Evolutionary conservation across 2,113 vertebrate genomes (phyloP), one percentile per base, ranked within the genome.

Genomic region (Motacilla alba): DNA sequence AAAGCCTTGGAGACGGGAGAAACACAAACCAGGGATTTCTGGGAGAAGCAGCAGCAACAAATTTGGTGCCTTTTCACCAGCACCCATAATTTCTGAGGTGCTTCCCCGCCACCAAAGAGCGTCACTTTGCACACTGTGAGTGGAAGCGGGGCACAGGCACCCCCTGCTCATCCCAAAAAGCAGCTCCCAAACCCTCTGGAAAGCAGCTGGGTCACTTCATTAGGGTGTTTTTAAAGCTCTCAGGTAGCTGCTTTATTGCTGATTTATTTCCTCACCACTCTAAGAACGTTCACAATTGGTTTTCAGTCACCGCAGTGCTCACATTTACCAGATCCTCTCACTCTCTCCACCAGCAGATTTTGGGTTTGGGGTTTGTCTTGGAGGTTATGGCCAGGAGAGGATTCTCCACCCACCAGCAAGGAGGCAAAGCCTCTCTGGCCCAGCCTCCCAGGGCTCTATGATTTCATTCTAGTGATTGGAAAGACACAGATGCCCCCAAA

Each of bases 1-100:
- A 39, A 55, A 60, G 2, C 28, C 1, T 0, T n/a, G 31, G 35
- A 43, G 9, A 2, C 0, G 9, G 7, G 17, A 49, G 4, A 60
- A 55, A 33, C 59, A 39, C 35, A 28, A 68, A 7, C 6, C 68
- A 35, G 73, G 20, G 2, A 33, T 52, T 74, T 15, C 46, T 2
- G 3, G 24, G 20, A 58, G 35, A 35, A 35, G 27, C 2, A 4
- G n/a, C 37, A 81, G 30, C 24, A 21, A 23, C 12, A 20, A 74
- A 16, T 21, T 41, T 15, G 22, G 43, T 3, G 28, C 21, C 37
- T 2, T 23, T 37, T 35, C 43, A 37, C 41, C 55, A 23, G 13
- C 59, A 41, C 47, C 2, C 13, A 2, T 13, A 1, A 23, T 35
- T 56, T 33, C 41, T 56, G 82, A 37, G 21, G 26, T 3, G 46